Evolutionary conservation across 1,140 invertebrate genomes (phyloP).

Genomic region (Drosophila navojoa): DNA sequence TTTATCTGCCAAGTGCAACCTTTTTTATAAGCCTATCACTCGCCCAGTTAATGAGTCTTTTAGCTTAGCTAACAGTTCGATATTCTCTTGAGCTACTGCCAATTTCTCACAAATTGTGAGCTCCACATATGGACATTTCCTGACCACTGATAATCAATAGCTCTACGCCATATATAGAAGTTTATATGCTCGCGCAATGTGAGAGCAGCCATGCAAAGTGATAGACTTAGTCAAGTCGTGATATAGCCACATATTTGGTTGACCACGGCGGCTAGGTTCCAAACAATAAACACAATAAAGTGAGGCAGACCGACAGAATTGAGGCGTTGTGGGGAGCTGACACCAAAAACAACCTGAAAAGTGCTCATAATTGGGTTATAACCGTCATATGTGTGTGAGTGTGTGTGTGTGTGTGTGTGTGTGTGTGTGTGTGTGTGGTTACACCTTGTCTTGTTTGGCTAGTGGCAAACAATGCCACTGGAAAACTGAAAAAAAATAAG

Average conservation of each 20-base stretch:
- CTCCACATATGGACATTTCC: not conserved
- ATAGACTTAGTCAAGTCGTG: conserved; percentile 53
- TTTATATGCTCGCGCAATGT: conserved; percentile 5
- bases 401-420: conserved; percentile 42
- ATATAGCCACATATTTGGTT: conserved; percentile 50
- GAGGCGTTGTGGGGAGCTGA: conserved; percentile 62
- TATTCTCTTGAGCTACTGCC: not conserved
- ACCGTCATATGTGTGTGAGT: conserved; percentile 55
- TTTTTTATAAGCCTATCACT: too few species aligned
- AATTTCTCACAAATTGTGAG: not conserved
- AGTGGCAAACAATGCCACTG: conserved; percentile 51
- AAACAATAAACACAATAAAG: conserved; percentile 16
- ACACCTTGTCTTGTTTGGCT: conserved; percentile 31
- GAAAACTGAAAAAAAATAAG: conserved; percentile 39
- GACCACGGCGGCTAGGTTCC: conserved; percentile 26
- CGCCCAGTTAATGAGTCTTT: too few species aligned
- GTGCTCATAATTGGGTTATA: conserved; percentile 75
- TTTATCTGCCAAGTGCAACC: too few species aligned
- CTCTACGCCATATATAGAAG: not conserved
- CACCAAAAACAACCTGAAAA: conserved; percentile 74
- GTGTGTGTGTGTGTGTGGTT: conserved; percentile 31
- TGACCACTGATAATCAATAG: not conserved
- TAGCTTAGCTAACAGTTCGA: too few species aligned
- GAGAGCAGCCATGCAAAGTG: conserved; percentile 35
- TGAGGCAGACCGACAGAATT: conserved; percentile 22